Conservation (phyloP, 2,797 vertebrate species). For the Helarctos malayanus region DNA sequence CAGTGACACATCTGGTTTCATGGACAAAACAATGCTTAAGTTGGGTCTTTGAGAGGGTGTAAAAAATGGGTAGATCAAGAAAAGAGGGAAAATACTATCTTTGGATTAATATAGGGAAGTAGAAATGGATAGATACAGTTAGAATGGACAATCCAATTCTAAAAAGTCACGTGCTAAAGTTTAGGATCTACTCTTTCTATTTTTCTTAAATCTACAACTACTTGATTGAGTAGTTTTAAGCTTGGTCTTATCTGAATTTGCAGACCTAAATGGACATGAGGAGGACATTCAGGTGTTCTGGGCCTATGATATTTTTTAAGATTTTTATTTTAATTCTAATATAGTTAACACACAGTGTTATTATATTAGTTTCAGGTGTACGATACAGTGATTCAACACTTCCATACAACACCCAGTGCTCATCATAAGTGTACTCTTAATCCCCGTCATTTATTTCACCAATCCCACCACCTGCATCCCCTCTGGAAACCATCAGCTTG, state of each 20-base stretch:
- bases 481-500: not conserved
- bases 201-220: not conserved
- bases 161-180: not conserved
- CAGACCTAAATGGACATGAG: not conserved
- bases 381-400: not conserved
- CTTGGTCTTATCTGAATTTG: not conserved
- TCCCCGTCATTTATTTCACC: not conserved
- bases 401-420: not conserved
- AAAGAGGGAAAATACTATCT: not conserved
- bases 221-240: not conserved
- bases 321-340: not conserved
- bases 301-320: not conserved
- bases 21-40: not conserved
- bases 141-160: not conserved
- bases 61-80: not conserved
- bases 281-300: not conserved
- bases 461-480: not conserved
- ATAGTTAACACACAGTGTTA: not conserved
- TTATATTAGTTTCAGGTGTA: not conserved
- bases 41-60: not conserved
- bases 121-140: not conserved
- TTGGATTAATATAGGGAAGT: not conserved
- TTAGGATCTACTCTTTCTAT: not conserved
- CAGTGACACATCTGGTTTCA: not conserved
- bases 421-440: not conserved